phyloP scores from a whole-genome alignment of 2,797 vertebrate species.

The Luscinia megarhynchos region DNA sequence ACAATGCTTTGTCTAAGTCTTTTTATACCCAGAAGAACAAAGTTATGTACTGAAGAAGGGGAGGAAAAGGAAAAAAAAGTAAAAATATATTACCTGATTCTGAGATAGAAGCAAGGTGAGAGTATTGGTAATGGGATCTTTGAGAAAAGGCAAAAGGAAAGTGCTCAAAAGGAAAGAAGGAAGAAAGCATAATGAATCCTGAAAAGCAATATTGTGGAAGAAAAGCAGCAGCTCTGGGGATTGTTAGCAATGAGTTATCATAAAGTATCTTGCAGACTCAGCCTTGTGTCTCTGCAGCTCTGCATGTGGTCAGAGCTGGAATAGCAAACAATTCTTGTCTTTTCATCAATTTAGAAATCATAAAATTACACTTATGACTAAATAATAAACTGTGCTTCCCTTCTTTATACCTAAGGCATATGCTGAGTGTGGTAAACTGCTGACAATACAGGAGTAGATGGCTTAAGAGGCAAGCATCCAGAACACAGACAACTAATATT shows the following conservation, averaged over 20 bases:
- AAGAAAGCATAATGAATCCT: neutral
- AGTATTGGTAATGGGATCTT: neutral
- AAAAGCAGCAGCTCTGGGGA: slow-evolving; percentile 4
- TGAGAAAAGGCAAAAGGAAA: neutral
- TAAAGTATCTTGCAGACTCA: slow-evolving; percentile 1
- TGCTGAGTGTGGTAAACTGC: neutral
- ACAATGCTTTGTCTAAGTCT: neutral
- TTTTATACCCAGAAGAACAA: neutral
- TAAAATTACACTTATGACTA: slow-evolving; percentile 51
- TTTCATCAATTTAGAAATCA: slow-evolving; percentile 40
- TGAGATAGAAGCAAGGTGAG: neutral
- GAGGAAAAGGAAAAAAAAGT: neutral
- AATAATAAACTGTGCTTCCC: slow-evolving; percentile 37
- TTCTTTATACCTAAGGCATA: slow-evolving; percentile 1
- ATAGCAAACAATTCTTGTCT: slow-evolving; percentile 16
- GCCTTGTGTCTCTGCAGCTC: neutral
- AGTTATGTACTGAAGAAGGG: neutral
- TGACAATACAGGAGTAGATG: neutral
- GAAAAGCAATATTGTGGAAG: neutral
- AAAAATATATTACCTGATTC: neutral
- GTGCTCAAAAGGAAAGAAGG: neutral
- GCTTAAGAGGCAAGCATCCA: neutral
- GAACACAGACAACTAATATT: neutral
- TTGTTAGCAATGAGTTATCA: slow-evolving; percentile 16
- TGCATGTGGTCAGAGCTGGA: slow-evolving; percentile 15